Conservation (phyloP, 2,113 vertebrate genomes). For the Columba livia region DNA sequence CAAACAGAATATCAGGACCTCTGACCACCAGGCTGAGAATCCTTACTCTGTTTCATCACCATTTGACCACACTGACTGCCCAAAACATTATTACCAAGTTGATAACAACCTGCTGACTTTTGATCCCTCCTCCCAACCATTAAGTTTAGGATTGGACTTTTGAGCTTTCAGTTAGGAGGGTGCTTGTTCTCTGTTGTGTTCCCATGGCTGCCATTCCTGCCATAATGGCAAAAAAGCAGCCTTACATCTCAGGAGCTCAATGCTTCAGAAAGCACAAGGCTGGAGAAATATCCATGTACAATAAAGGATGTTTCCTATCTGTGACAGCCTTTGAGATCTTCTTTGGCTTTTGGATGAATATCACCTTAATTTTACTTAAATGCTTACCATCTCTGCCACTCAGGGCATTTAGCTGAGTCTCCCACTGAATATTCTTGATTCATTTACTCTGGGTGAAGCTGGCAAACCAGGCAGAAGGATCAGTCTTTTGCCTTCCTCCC, state of each 20-base stretch:
- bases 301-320: background rate
- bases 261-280: background rate
- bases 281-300: background rate
- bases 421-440: background rate
- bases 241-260: background rate
- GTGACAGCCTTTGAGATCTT: background rate
- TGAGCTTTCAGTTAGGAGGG: background rate
- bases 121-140: background rate
- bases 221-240: background rate
- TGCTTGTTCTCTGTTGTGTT: background rate
- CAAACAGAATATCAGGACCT: background rate
- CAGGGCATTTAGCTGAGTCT: background rate
- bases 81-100: background rate
- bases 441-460: background rate
- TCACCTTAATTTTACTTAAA: background rate
- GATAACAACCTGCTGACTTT: background rate
- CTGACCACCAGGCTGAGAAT: background rate
- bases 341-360: background rate
- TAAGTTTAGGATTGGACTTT: background rate
- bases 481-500: background rate
- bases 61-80: background rate
- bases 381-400: background rate
- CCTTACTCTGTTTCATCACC: background rate
- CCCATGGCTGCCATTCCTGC: background rate
- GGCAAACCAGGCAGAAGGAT: background rate